Conservation (phyloP, 2,888 invertebrate genomes). For the Carterocephalus palaemon region DNA sequence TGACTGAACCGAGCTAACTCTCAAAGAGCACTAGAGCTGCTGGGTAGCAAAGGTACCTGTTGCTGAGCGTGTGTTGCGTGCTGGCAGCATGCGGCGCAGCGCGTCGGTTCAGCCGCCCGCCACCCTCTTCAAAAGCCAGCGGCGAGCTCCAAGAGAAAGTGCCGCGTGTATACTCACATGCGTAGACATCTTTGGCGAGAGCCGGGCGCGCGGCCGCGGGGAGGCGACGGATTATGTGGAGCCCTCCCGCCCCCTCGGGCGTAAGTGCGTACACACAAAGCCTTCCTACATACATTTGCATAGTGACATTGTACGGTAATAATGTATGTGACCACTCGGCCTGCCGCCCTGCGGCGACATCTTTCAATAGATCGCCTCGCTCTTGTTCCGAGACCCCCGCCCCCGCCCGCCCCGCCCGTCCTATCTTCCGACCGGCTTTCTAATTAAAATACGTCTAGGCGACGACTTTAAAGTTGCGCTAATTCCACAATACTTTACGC, state of each 20-base stretch:
- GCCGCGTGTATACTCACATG: conserved; percentile 77
- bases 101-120: conserved; percentile 51
- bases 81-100: conserved; percentile 23
- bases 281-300: conserved; percentile 73
- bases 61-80: conserved; percentile 13
- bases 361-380: conserved; percentile 66
- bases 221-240: conserved; percentile 68
- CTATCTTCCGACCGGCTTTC: conserved; percentile 36
- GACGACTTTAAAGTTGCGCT: conserved; percentile 21
- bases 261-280: conserved; percentile 78
- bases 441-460: conserved; percentile 52
- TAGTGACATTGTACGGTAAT: conserved; percentile 78
- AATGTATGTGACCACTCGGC: conserved; percentile 76
- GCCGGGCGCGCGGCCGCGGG: conserved; percentile 55
- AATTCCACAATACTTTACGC: conserved; percentile 11
- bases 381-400: conserved; percentile 32
- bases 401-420: conserved; percentile 35
- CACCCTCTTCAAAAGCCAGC: conserved; percentile 80
- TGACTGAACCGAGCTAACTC: no score
- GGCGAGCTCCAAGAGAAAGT: conserved; percentile 81
- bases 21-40: no score
- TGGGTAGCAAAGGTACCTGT: conserved; percentile 28
- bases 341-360: conserved; percentile 61
- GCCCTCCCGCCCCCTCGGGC: conserved; percentile 67
- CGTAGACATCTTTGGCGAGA: conserved; percentile 72